Base-by-base conservation (phyloP, 2,113 vertebrate genomes). In the Cyanoramphus novaezelandiae region DNA sequence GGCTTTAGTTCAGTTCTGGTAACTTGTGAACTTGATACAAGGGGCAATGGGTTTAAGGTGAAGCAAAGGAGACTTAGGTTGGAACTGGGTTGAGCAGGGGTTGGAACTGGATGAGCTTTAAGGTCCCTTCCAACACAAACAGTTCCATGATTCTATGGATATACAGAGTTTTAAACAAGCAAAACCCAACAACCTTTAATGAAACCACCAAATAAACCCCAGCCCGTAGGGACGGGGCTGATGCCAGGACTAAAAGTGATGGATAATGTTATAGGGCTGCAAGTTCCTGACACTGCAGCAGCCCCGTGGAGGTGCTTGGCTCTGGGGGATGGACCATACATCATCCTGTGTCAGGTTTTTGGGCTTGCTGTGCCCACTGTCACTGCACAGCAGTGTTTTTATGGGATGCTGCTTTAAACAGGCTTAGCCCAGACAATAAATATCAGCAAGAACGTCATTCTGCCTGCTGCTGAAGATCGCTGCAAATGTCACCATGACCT, bases 201-300 rank as follows among this genome's bases (percentile, higher is more conserved):
- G 3, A 68, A 85, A 63, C 31, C 43, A 3, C 46, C 11, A 10
- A 64, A 55, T 7, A 13, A 9, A 37, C 4, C 60, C 0, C 2
- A 63, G 18, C 72, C 67, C 82, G 18, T 3, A 23, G 75, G 80
- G 50, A 50, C 60, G 31, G 7, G 47, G 43, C 35, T 19, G 64
- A 52, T 83, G 33, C 86, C 76, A 18, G 55, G 44, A 81, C 31
- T 9, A 7, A 33, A 62, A 43, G 0, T 59, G 12, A 2, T 33
- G 10, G 29, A 4, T 14, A 27, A 60, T 49, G 19, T 2, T 6
- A 1, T 17, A 18, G 62, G 55, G 41, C 33, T 63, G 33, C 11
- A 0, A 5, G 0, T 33, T 92, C 33, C 17, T 0, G 17, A 2
- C 0, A 3, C 9, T 5, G 35, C 5, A 8, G 18, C 33, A 11